Conservation (phyloP, 2,797 vertebrate genomes). For the Hybognathus amarus region DNA sequence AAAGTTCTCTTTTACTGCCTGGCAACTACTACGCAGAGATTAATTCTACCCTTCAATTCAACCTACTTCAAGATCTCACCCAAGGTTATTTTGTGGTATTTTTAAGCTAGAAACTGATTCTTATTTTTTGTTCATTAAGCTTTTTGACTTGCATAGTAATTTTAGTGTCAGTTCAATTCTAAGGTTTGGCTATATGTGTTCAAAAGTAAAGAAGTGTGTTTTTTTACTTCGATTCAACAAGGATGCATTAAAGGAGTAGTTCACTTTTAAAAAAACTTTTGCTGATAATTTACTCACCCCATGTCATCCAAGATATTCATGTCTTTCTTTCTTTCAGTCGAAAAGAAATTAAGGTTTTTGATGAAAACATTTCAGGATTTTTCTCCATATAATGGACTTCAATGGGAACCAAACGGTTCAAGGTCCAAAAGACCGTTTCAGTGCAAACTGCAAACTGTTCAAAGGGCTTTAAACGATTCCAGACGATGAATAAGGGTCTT, state of each 20-base stretch:
- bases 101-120: neutral
- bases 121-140: neutral
- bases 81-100: neutral
- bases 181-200: neutral
- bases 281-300: too few relatives aligned
- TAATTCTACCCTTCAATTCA: neutral
- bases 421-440: too few relatives aligned
- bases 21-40: conserved; percentile 14
- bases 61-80: conserved; percentile 4
- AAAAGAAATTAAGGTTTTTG: too few relatives aligned
- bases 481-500: too few relatives aligned
- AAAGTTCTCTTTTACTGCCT: conserved; percentile 19
- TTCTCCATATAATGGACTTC: too few relatives aligned
- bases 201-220: neutral
- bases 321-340: too few relatives aligned
- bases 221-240: neutral
- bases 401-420: too few relatives aligned
- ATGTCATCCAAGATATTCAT: too few relatives aligned
- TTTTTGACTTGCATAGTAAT: neutral
- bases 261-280: too few relatives aligned
- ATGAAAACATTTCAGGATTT: too few relatives aligned
- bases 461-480: too few relatives aligned
- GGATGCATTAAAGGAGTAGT: neutral
- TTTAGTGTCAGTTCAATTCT: neutral
- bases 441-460: too few relatives aligned